A percentile compares a stretch with the other conserved stretches of the same genome.
Evolutionary conservation across 2,113 vertebrate genomes (phyloP).

Genomic region (Anoura caudifer): DNA sequence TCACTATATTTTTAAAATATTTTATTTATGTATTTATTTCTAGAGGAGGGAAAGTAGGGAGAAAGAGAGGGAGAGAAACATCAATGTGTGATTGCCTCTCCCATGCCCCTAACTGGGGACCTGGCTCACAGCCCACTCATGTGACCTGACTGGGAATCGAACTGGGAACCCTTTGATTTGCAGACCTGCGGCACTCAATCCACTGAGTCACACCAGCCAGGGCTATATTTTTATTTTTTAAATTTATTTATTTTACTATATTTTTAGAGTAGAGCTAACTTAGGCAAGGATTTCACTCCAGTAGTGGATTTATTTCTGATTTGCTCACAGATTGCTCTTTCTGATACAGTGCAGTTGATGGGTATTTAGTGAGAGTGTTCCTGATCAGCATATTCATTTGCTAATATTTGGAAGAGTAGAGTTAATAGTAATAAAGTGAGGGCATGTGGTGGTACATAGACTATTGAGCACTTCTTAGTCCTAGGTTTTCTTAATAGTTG

Average conservation of each 20-base stretch:
- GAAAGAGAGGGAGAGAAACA: too few relatives aligned
- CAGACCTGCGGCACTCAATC: too few relatives aligned
- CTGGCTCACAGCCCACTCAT: too few relatives aligned
- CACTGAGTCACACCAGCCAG: too few relatives aligned
- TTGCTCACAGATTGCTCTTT: neutral
- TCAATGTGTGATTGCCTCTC: too few relatives aligned
- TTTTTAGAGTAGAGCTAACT: neutral
- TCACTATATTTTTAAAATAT: neutral
- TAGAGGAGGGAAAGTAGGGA: neutral
- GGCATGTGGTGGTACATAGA: neutral
- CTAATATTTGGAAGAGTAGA: neutral
- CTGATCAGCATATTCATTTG: neutral
- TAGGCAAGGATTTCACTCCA: neutral
- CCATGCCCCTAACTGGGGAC: too few relatives aligned
- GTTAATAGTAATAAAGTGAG: neutral
- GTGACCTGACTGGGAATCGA: too few relatives aligned
- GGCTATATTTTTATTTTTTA: neutral
- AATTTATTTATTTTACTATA: neutral
- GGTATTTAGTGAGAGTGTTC: neutral
- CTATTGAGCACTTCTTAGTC: constrained; percentile 6
- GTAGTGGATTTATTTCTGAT: neutral
- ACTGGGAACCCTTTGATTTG: too few relatives aligned
- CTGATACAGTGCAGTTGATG: neutral
- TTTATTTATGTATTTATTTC: neutral
- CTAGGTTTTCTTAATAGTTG: neutral